Base-by-base conservation (phyloP, 1,140 invertebrate species). In the Hycleus cichorii region DNA sequence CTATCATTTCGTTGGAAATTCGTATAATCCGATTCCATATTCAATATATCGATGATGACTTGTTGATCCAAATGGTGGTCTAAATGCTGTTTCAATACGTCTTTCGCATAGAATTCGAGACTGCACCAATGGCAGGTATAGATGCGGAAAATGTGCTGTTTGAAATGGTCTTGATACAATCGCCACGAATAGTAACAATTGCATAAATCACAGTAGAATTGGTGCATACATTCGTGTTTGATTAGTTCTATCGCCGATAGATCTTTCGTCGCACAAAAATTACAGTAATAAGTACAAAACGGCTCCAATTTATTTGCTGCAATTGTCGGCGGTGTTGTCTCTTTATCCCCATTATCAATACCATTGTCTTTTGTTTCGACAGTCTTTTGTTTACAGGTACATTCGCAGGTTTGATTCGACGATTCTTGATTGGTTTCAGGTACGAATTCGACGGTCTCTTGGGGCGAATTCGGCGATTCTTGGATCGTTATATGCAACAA, bases 1-100 rank as follows among this genome's bases (percentile, higher is more conserved):
- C 18, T 18, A 18, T 18, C 18, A 18, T 18, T 18, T 18, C 18
- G 18, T 18, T 18, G 42, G 46, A 46, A 53, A 53, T 11, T 53
- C 32, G 7, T 53, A 5, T 53, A 53, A 42, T 53, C 51, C 40
- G 44, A 42, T 25, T 53, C 51, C 51, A 53, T 53, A 7, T 53
- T 32, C 11, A 53, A 26, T 9, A 53, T 32, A 38, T 53, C 38
- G 9, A 39, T 42, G n/a, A 53, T 46, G 8, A 45, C 46, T 12
- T 53, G 51, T 43, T 53, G 51, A 24, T 53, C 51, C 11, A 53
- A 53, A 46, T 53, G 51, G 5, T 53, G 46, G 1, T n/a, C 2
- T 11, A 53, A 42, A 46, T 53, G 51, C 3, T 45, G 27, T 11
- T 44, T 25, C 2, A 53, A n/a, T 25, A 53, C 26, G 0, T 53